These are phyloP conservation scores for Halisarca cf. caerulea DNA, from an alignment of 37 sponge, comb jelly and placozoan species.

Conservation along the genomic window DNA sequence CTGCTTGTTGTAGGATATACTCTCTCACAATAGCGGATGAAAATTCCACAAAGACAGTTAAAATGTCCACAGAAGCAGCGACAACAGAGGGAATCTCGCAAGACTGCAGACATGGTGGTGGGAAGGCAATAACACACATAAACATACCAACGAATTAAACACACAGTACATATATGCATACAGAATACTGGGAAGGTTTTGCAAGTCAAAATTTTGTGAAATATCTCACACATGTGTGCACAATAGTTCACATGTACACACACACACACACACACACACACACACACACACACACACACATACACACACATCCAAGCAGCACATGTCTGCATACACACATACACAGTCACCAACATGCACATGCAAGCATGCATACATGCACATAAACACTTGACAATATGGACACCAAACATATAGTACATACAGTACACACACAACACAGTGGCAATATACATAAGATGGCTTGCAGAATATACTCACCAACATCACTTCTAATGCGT, in stretches of 20 bases:
- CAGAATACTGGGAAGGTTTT: too few relatives aligned
- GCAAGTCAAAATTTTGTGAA: too few relatives aligned
- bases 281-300: background rate
- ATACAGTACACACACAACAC: too few relatives aligned
- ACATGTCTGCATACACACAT: too few relatives aligned
- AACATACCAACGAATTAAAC: background rate
- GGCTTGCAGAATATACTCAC: slow-evolving; percentile 18
- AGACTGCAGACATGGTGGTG: slow-evolving; percentile 3
- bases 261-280: background rate
- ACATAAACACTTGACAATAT: too few relatives aligned
- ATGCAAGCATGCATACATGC: too few relatives aligned
- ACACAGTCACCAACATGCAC: too few relatives aligned
- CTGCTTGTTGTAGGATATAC: slow-evolving; percentile 50
- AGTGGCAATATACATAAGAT: background rate
- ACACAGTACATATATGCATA: background rate
- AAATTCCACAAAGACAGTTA: slow-evolving; percentile 65
- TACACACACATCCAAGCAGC: too few relatives aligned
- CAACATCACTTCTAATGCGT: slow-evolving; percentile 72
- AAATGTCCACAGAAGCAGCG: slow-evolving; percentile 73
- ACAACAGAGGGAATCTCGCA: slow-evolving; percentile 67
- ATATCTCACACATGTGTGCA: background rate
- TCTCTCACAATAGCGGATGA: slow-evolving; percentile 51
- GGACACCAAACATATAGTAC: too few relatives aligned
- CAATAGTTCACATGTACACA: background rate
- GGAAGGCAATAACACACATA: background rate